phyloP scores from a whole-genome alignment of 2,113 vertebrate genomes.

The Pandion haliaetus region DNA sequence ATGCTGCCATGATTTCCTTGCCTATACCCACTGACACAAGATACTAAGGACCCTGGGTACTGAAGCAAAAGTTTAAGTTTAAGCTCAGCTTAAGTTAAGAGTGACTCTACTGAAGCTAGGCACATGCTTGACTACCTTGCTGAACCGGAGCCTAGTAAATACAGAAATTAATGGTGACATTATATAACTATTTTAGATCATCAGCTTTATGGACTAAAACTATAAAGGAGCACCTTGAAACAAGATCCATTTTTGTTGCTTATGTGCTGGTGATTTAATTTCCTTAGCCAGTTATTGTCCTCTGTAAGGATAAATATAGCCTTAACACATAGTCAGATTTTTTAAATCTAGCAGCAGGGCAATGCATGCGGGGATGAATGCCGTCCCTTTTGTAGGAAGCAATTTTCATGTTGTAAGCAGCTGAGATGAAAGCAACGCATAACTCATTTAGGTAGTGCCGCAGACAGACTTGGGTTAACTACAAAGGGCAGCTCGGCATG shows the following conservation, averaged over 20 bases:
- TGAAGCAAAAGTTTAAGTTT: not conserved
- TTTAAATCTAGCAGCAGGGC: not conserved
- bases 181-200: not conserved
- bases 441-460: not conserved
- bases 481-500: not conserved
- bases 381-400: not conserved
- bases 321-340: not conserved
- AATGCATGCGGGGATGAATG: not conserved
- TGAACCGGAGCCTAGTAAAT: not conserved
- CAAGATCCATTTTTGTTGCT: not conserved
- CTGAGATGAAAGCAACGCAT: not conserved
- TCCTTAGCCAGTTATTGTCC: not conserved
- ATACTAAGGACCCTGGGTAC: not conserved
- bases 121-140: not conserved
- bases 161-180: not conserved
- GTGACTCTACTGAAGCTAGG: not conserved
- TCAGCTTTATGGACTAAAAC: not conserved
- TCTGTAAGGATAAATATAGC: not conserved
- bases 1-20: not conserved
- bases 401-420: not conserved
- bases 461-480: conserved; percentile 20
- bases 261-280: not conserved
- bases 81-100: not conserved
- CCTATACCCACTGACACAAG: not conserved
- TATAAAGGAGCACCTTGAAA: not conserved